Evolutionary conservation across 2,797 vertebrate genomes (phyloP).

Genomic region (Poecilia picta): DNA sequence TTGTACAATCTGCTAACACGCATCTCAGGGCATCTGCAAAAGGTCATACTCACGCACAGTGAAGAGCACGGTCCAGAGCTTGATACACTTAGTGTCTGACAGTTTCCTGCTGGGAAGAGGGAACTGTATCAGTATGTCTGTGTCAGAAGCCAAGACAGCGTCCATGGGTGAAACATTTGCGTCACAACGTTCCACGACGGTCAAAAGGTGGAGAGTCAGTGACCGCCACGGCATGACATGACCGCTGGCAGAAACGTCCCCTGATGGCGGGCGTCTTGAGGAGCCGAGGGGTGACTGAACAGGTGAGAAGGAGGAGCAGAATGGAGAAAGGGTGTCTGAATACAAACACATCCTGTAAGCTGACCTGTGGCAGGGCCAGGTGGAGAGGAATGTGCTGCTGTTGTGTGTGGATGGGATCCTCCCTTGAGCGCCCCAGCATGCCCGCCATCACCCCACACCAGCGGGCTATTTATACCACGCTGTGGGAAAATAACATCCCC

Average conservation of each 20-base stretch:
- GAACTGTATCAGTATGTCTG: slow-evolving; percentile 7
- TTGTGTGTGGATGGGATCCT: slow-evolving; percentile 76
- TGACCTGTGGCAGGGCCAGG: slow-evolving; percentile 79
- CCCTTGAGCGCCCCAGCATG: slow-evolving; percentile 66
- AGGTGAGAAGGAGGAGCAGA: slow-evolving; percentile 58
- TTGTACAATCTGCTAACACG: background rate
- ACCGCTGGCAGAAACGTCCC: slow-evolving; percentile 27
- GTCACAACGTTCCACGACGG: slow-evolving; percentile 60
- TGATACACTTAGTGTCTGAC: background rate
- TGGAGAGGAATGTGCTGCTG: slow-evolving; percentile 80
- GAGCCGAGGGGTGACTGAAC: slow-evolving; percentile 36
- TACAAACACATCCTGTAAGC: slow-evolving; percentile 67
- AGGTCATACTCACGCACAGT: slow-evolving; percentile 6
- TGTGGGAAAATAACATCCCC: slow-evolving; percentile 79
- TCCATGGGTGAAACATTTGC: slow-evolving; percentile 23
- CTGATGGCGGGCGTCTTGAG: slow-evolving; percentile 22
- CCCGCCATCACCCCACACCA: slow-evolving; percentile 73
- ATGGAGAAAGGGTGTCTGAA: slow-evolving; percentile 28
- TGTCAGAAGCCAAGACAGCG: slow-evolving; percentile 30
- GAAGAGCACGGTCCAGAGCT: background rate
- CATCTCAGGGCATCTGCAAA: background rate
- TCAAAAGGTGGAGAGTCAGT: slow-evolving; percentile 56
- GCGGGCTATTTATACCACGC: slow-evolving; percentile 80
- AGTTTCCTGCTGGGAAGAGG: slow-evolving; percentile 1
- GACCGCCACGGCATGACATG: slow-evolving; percentile 19